Evolutionary conservation across 2,797 vertebrate species (phyloP).

Genomic region (Leucoraja ocellata): DNA sequence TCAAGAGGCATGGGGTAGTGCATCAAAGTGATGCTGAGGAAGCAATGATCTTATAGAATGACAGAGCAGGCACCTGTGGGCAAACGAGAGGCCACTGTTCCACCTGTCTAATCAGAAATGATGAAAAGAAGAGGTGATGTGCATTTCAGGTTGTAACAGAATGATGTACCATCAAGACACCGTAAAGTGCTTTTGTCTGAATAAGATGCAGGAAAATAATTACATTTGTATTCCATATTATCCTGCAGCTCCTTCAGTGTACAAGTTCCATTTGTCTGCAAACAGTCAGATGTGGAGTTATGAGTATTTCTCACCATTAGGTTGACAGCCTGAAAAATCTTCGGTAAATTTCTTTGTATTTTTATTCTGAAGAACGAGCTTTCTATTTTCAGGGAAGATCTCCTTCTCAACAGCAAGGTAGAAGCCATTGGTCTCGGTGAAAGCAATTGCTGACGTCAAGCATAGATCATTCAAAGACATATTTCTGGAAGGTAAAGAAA

Average conservation of each 20-base stretch:
- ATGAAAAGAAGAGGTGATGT: neutral
- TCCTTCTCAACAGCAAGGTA: constrained; percentile 39
- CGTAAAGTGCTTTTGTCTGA: neutral
- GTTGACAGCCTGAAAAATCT: constrained; percentile 36
- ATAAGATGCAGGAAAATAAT: neutral
- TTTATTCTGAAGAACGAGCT: constrained; percentile 38
- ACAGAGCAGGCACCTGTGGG: too few species aligned
- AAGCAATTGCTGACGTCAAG: constrained; percentile 38
- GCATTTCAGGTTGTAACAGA: neutral
- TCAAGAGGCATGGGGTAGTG: too few species aligned
- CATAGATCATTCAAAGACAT: constrained; percentile 41
- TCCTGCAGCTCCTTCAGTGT: neutral
- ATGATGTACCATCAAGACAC: neutral
- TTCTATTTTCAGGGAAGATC: constrained; percentile 38
- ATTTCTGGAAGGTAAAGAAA: constrained; percentile 27
- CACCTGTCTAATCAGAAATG: neutral
- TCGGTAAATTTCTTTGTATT: neutral
- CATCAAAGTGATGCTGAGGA: too few species aligned
- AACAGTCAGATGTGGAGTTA: neutral
- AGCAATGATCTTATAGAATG: too few species aligned
- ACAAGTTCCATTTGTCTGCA: neutral
- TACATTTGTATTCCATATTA: neutral
- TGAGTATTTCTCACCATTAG: constrained; percentile 26
- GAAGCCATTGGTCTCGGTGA: constrained; percentile 40
- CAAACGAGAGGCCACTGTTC: neutral